Conservation (phyloP, 2,888 invertebrate species). For the Germaria angustata region DNA sequence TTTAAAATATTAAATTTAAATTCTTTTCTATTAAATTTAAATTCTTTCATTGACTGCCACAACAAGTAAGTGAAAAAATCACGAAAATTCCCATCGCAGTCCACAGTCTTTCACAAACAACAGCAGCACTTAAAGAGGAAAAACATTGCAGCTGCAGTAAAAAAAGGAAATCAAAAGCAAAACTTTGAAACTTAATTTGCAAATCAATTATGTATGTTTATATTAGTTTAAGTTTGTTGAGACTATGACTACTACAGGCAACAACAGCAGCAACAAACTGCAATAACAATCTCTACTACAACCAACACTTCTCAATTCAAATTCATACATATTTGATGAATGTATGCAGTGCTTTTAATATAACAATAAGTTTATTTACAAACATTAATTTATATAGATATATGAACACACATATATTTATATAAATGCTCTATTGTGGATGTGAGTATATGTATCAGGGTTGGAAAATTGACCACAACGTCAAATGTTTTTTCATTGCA, state of each 20-base stretch:
- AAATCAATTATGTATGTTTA: conserved; percentile 59
- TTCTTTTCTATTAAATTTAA: too few relatives aligned
- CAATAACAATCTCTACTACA: conserved; percentile 4
- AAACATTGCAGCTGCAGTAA: neutral
- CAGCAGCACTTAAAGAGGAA: neutral
- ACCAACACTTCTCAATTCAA: neutral
- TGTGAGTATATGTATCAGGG: neutral
- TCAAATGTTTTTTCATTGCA: too few relatives aligned
- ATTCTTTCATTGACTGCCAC: too few relatives aligned
- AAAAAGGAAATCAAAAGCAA: neutral
- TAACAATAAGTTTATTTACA: conserved; percentile 2
- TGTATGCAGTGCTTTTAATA: neutral
- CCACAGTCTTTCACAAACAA: neutral
- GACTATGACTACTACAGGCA: conserved; percentile 4
- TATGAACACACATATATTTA: neutral
- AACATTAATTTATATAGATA: neutral
- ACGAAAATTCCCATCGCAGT: too few relatives aligned
- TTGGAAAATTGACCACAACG: neutral
- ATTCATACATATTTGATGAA: conserved; percentile 10
- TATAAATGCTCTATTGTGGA: neutral
- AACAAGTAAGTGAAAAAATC: too few relatives aligned
- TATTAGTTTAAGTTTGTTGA: conserved; percentile 55
- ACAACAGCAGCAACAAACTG: neutral
- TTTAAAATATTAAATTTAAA: too few relatives aligned
- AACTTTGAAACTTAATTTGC: conserved; percentile 64